These are phyloP conservation scores for Chloropsis hardwickii DNA, from an alignment of 2,113 vertebrate genomes.

Conservation along the genomic window DNA sequence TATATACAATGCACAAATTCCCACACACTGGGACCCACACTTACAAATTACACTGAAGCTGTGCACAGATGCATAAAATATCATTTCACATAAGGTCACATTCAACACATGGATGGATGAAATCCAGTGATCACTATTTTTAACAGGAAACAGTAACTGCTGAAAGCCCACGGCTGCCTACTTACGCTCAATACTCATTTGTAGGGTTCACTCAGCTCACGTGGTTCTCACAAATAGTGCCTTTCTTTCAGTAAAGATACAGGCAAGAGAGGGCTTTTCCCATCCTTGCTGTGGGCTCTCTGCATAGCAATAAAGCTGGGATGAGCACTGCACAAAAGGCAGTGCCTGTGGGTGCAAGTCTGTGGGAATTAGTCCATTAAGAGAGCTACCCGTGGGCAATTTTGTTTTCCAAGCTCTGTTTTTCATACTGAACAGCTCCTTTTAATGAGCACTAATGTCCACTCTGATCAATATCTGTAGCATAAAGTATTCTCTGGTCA, in stretches of 20 bases:
- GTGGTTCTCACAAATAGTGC: background rate
- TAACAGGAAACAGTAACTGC: background rate
- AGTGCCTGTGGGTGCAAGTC: background rate
- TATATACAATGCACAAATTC: background rate
- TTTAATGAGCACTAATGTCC: constrained; percentile 41
- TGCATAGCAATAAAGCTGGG: background rate
- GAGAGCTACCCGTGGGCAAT: background rate
- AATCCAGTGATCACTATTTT: background rate
- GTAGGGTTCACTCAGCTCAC: background rate
- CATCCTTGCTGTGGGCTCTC: background rate
- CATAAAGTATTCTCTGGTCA: background rate
- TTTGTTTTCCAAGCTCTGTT: background rate
- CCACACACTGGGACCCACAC: background rate
- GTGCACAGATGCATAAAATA: background rate
- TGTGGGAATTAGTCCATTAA: constrained; percentile 21
- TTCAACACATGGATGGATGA: background rate
- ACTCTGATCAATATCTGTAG: constrained; percentile 30
- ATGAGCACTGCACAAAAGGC: background rate
- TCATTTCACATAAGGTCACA: background rate
- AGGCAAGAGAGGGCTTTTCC: background rate
- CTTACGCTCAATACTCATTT: background rate
- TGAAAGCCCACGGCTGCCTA: background rate
- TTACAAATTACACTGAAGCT: background rate
- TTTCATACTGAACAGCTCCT: background rate
- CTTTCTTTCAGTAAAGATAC: background rate